These are phyloP conservation scores for Anguilla anguilla DNA, from an alignment of 2,797 vertebrate species.

Conservation along the genomic window DNA sequence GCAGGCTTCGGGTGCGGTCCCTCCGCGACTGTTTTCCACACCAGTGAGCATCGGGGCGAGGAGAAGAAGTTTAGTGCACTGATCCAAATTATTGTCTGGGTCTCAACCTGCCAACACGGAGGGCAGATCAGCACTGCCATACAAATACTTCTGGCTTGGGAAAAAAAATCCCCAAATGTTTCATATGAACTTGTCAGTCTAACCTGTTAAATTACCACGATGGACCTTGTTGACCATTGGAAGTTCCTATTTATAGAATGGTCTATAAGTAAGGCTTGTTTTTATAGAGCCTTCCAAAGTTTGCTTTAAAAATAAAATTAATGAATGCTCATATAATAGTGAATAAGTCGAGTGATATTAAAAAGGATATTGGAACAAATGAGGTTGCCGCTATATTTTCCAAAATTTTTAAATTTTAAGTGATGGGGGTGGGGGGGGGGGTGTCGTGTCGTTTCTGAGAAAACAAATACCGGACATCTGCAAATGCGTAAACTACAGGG, in stretches of 20 bases:
- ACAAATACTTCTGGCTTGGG: background rate
- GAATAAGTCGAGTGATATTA: background rate
- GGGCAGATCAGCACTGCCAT: background rate
- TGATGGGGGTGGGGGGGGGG: background rate
- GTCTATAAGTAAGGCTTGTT: background rate
- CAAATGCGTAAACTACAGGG: background rate
- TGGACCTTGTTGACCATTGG: background rate
- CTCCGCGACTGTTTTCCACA: conserved; percentile 22
- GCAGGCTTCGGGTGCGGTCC: conserved; percentile 37
- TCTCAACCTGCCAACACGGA: conserved; percentile 23
- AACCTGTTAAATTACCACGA: background rate
- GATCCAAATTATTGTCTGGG: conserved; percentile 27
- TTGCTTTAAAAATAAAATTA: background rate
- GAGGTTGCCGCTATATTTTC: background rate
- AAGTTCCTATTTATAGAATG: background rate
- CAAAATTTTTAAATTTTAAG: background rate
- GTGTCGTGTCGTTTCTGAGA: conserved; percentile 1
- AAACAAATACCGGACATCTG: background rate
- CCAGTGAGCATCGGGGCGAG: conserved; percentile 26
- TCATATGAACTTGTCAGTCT: background rate
- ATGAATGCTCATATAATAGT: background rate
- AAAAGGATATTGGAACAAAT: background rate
- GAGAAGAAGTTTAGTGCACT: conserved; percentile 31
- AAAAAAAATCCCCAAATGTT: background rate
- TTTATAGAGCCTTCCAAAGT: background rate